Conservation (phyloP, 2,113 vertebrate genomes). For the Semicossyphus pulcher region DNA sequence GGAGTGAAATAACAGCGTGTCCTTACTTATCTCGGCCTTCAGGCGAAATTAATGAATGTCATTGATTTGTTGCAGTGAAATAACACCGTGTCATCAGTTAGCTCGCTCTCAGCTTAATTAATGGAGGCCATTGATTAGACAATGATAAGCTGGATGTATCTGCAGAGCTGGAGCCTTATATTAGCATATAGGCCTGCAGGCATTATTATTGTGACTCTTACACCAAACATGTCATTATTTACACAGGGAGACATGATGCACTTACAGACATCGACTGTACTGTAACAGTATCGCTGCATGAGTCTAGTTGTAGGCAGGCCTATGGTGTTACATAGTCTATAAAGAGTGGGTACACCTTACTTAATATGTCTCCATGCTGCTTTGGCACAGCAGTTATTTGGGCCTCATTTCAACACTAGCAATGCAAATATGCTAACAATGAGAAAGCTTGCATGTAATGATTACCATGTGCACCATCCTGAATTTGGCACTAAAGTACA, state of each 20-base stretch:
- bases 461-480: no score
- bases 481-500: no score
- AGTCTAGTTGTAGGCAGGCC: no score
- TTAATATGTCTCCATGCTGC: no score
- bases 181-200: neutral
- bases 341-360: no score
- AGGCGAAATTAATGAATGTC: conserved; percentile 54
- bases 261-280: neutral
- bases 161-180: neutral
- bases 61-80: conserved; percentile 61
- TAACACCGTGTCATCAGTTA: conserved; percentile 40
- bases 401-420: no score
- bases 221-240: no score
- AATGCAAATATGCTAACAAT: no score
- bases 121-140: conserved; percentile 48
- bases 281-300: neutral
- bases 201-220: no score
- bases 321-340: no score
- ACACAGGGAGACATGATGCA: neutral
- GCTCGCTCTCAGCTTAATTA: conserved; percentile 49
- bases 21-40: conserved; percentile 46
- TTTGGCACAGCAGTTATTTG: no score
- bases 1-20: conserved; percentile 34
- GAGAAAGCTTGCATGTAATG: no score
- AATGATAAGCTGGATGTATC: conserved; percentile 23